Evolutionary conservation across 2,113 vertebrate species (phyloP), one percentile per base, ranked within the genome.

Genomic region (Erinaceus europaeus): DNA sequence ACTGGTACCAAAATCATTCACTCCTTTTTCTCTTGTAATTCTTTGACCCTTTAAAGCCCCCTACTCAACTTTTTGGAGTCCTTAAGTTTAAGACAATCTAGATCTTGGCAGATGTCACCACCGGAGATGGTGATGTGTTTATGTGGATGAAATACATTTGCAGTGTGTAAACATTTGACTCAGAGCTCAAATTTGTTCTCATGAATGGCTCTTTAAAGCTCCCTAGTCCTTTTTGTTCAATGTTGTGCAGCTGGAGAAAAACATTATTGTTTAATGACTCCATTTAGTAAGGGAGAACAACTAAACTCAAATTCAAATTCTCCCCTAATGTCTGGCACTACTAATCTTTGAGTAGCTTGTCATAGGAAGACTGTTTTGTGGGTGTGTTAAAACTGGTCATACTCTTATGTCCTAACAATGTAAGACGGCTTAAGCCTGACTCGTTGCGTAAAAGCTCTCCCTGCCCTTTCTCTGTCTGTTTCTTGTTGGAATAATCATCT

Each of bases 131-230:
- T n/a, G 12, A 36, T 85, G 86, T 76, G 69, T 92, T 91, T 93
- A 78, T 81, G 34, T 93, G 90, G 89, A 79, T 15, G 75, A 93
- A 91, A 91, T 72, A 89, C 50, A 55, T 91, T 91, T 0, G 38
- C 68, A 13, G 17, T 53, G 64, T 93, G 90, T 90, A 90, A 96
- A 93, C 34, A 95, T 93, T 81, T 91, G 91, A 93, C 88, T 96
- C 84, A 95, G 83, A 64, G 38, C 71, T 94, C 91, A 91, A 81
- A 81, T 79, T 82, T 79, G 74, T 91, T 92, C 92, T 88, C 84
- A 86, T 85, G 93, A 95, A 85, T 86, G 93, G 90, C 67, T 88
- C 93, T 93, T 94, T 92, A 83, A 94, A 96, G 89, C 76, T 89
- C 62, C 87, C 75, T 76, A 96, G 94, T 79, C 86, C 90, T 93